These are phyloP conservation scores for Andrena dorsata DNA, from an alignment of 2,888 invertebrate species.

Conservation along the genomic window DNA sequence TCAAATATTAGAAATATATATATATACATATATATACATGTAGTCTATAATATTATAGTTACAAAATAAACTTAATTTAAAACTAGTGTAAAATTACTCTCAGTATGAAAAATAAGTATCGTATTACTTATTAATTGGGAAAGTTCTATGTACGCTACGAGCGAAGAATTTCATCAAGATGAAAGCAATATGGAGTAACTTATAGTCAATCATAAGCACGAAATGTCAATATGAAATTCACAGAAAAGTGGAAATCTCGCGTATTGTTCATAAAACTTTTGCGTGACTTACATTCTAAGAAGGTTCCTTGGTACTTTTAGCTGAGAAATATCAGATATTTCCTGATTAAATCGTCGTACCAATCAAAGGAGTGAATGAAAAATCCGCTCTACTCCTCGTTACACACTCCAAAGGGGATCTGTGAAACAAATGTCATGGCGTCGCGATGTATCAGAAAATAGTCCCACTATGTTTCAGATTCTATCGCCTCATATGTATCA, in stretches of 20 bases:
- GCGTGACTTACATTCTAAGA: slow-evolving; percentile 59
- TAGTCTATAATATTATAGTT: slow-evolving; percentile 2
- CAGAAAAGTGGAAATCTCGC: slow-evolving; percentile 16
- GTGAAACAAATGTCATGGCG: slow-evolving; percentile 71
- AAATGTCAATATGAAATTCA: slow-evolving; percentile 45
- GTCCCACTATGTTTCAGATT: slow-evolving; percentile 41
- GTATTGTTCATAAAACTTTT: slow-evolving; percentile 13
- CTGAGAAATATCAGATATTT: slow-evolving; percentile 21
- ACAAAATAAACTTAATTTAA: slow-evolving; percentile 18
- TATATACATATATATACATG: background rate
- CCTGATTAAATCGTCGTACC: background rate
- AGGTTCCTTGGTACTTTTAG: slow-evolving; percentile 1
- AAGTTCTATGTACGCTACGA: background rate
- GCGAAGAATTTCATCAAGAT: slow-evolving; percentile 33
- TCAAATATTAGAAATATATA: slow-evolving; percentile 9
- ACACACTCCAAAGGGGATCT: slow-evolving; percentile 47
- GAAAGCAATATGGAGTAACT: slow-evolving; percentile 64
- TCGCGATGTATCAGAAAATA: slow-evolving; percentile 60
- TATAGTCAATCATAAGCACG: slow-evolving; percentile 30
- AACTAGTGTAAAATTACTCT: background rate
- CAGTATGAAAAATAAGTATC: background rate
- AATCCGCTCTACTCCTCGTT: slow-evolving; percentile 27
- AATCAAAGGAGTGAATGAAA: slow-evolving; percentile 1
- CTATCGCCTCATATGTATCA: background rate
- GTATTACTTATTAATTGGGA: background rate